Evolutionary conservation across 2,113 vertebrate species (phyloP), one percentile per base, ranked within the genome.

Genomic region (Mystacornis crossleyi): DNA sequence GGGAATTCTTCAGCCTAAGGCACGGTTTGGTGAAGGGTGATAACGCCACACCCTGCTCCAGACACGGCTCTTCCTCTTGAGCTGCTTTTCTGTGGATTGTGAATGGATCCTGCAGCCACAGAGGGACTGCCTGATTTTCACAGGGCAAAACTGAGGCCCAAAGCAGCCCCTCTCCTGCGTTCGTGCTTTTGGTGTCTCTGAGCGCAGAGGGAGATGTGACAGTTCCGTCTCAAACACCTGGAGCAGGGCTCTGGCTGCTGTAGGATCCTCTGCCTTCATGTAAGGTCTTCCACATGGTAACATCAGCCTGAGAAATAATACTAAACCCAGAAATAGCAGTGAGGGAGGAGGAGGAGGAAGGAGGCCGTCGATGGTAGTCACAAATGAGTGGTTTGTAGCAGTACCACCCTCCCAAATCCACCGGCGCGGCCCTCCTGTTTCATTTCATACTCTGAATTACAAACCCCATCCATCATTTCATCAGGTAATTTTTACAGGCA

Each of bases 321-420:
- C 26, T 4, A 5, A 55, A 10, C 4, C 11, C 2, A 47, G 40
- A 18, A 90, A 34, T 6, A 1, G 1, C 0, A 6, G 18, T 1
- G 47, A 33, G 28, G 29, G 33, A 19, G 34, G 24, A 31, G 70
- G 1, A 88, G 55, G 6, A 7, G 66, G 12, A 40, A 33, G 43
- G 64, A 54, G 13, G 26, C 6, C 43, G 7, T 6, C 6, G 2
- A 1, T 12, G 64, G 23, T 8, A 1, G 2, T 31, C 21, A 67
- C 34, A 58, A 33, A 6, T 8, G 19, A 70, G 23, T 0, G 10
- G 14, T 31, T 74, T 61, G 26, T 8, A 54, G 51, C 18, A 45
- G 33, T 0, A 3, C 54, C 60, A 6, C 0, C 31, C 19, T 73
- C 54, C 55, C 54, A 25, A 20, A 14, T 8, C 34, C 10, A 34